Evolutionary conservation across 2,113 vertebrate genomes (phyloP).

Genomic region (Ceyx cyanopectus): DNA sequence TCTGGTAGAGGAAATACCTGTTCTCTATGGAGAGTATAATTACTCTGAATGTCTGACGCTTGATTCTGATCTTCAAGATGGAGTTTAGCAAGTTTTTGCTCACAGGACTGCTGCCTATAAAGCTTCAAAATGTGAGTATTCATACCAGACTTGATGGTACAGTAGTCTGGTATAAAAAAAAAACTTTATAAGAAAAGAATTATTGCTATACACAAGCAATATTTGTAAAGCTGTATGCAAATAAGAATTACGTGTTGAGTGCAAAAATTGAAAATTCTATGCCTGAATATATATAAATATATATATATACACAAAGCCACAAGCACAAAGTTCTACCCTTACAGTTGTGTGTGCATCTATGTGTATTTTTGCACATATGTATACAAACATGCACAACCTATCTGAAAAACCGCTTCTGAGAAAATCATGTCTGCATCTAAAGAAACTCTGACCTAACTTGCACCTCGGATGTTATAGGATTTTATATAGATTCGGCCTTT

Average conservation of each 20-base stretch:
- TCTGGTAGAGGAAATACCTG: background rate
- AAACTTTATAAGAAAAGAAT: background rate
- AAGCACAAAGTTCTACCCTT: background rate
- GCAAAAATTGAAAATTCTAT: background rate
- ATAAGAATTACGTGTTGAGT: background rate
- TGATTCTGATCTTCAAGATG: background rate
- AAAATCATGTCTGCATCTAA: background rate
- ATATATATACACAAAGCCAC: background rate
- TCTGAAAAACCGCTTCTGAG: background rate
- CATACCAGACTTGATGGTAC: background rate
- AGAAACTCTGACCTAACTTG: background rate
- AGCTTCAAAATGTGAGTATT: background rate
- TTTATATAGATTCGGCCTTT: background rate
- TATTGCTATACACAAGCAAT: background rate
- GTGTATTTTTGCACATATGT: background rate
- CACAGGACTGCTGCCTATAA: background rate
- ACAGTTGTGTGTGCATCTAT: rapidly evolving
- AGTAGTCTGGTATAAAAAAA: background rate
- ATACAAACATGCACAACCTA: background rate
- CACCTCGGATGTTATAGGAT: background rate
- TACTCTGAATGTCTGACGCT: background rate
- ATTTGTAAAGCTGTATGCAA: background rate
- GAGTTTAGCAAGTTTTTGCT: background rate
- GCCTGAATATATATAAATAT: background rate
- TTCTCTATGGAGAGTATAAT: constrained; percentile 1